Base-by-base conservation (phyloP, 1,140 invertebrate species). In the Drosophila leontia region DNA sequence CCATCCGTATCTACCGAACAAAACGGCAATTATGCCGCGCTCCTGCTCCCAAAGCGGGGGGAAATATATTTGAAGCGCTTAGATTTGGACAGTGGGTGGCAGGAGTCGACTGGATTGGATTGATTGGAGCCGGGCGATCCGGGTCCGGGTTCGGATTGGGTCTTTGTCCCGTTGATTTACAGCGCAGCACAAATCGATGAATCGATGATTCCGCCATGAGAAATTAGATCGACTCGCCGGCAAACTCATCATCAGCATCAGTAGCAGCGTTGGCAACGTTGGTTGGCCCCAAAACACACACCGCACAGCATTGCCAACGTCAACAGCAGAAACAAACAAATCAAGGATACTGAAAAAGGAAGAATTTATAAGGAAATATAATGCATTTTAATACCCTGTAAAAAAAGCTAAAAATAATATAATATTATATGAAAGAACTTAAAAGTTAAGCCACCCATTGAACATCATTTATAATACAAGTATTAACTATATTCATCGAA, bases 1-100 rank as follows among this genome's bases (percentile, higher is more conserved):
- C 56, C 59, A 61, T 44, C 56, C 53, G 39, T 45, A 62, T 74
- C 64, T 68, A 23, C 29, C 75, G 60, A 79, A 85, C 85, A 79
- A 90, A 90, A 85, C 75, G 85, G 85, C 85, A 90, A 90, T 90
- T 90, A 90, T 90, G 85, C 85, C 85, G 85, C 85, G 78, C 79
- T 90, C 81, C 79, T 79, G 78, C 81, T 88, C 75, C 75, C 85
- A 90, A 90, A 85, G 70, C 75, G 70, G 71, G 58, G 69, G 41
- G 34, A 76, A 71, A 76, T 71, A 76, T 78, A 68, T 90, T 90
- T 80, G 85, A 85, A 81, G 48, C 85, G 85, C 81, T 90, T 90
- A 90, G 85, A 85, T 85, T 82, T 85, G 81, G 78, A 57, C 70
- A 67, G 61, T 85, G 85, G 81, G 64, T 84, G 80, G 85, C 61